A percentile compares a stretch with the other conserved stretches of the same genome.
Evolutionary conservation across 1,140 invertebrate species (phyloP).

Genomic region (Aethina tumida): DNA sequence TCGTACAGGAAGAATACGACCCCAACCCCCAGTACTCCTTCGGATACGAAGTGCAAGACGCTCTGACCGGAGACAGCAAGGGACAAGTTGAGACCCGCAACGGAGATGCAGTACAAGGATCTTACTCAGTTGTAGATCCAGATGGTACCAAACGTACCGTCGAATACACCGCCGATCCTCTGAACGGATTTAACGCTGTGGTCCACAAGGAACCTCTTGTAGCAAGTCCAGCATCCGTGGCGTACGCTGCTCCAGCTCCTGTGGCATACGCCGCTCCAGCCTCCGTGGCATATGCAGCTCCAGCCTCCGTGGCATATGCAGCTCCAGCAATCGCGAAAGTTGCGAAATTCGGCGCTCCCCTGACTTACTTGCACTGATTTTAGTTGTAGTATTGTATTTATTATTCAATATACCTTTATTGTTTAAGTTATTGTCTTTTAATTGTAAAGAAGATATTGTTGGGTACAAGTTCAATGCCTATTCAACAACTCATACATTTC

Average conservation of each 20-base stretch:
- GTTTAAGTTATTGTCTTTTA: too few species aligned
- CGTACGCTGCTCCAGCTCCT: constrained; percentile 7
- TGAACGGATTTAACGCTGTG: too few species aligned
- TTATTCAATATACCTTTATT: too few species aligned
- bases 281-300: constrained; percentile 9
- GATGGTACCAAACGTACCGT: constrained; percentile 50
- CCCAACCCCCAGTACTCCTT: constrained; percentile 43
- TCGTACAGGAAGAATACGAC: constrained; percentile 30
- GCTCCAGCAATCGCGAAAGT: constrained; percentile 7
- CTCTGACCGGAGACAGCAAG: constrained; percentile 38
- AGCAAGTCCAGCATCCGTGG: too few species aligned
- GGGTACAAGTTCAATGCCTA: too few species aligned
- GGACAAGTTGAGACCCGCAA: constrained; percentile 38
- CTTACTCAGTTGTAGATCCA: constrained; percentile 54
- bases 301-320: constrained; percentile 9
- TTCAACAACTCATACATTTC: too few species aligned
- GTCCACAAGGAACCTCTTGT: too few species aligned
- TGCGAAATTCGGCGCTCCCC: constrained; percentile 10
- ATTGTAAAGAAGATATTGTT: too few species aligned
- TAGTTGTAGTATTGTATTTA: too few species aligned
- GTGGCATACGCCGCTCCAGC: constrained; percentile 8
- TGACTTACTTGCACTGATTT: too few species aligned
- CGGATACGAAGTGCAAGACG: constrained; percentile 39
- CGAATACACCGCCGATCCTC: too few species aligned
- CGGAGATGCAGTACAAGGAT: constrained; percentile 54